Base-by-base conservation (phyloP, 53 echinoderm and acorn worm species). In the Holothuria leucospilota region DNA sequence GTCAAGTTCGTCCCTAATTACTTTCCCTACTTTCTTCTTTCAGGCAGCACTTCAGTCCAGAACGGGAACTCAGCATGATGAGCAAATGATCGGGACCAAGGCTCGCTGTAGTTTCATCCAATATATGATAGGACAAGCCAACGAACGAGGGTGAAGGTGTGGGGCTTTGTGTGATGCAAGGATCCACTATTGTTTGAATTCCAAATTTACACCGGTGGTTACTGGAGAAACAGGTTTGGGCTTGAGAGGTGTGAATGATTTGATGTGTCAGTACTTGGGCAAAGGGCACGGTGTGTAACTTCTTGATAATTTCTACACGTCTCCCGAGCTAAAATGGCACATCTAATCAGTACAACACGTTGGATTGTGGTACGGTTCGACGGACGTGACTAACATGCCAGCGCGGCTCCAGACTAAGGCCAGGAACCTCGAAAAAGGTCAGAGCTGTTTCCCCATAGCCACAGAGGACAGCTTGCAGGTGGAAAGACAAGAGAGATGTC, bases 401-500 rank as follows among this genome's bases (percentile, higher is more conserved):
- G 23, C 16, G 62, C 63, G 62, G 38, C 5, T 82, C 4, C 40
- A 5, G 4, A 4, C 40, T 5, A 18, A 2, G 7, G 1, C 2
- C 7, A 5, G 16, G 13, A 26, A 21, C 78, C 2, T 77, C 56
- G 58, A 51, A 20, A 4, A 20, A 6, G 78, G 10, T 52, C 78
- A 77, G 24, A n/a, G 23, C 24, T 11, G 42, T 77, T 82, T 82
- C 46, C 41, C 3, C 15, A 16, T 24, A 82, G 66, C n/a, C 82
- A 82, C 29, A 34, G 42, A 8, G 64, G 82, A 82, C 82, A n/a
- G 82, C 6, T 21, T 82, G 82, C 38, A 60, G 82, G 21, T 82
- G 82, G 82, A 82, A 82, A 65, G 82, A 82, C 65, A 82, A 82
- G 82, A 39, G 66, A 28, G 82, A 82, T 63, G 82, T 82, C n/a